A percentile compares a stretch with the other conserved stretches of the same genome.
Conservation (phyloP, 2,888 invertebrate genomes). For the Apoda limacodes region DNA sequence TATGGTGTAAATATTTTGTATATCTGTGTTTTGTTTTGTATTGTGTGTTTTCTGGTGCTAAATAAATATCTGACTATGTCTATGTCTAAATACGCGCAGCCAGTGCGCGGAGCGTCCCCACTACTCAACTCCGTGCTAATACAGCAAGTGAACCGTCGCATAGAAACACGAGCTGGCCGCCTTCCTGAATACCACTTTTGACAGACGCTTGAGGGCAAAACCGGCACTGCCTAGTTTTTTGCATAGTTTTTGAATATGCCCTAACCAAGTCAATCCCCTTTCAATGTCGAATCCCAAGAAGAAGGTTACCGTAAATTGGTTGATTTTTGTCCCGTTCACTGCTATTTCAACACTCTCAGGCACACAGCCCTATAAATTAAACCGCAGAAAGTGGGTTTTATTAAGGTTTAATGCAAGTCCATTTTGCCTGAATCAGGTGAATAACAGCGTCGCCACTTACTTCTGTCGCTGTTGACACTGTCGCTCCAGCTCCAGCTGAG, state of each 20-base stretch:
- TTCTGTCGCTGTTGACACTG: not conserved
- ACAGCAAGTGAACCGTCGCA: constrained; percentile 8
- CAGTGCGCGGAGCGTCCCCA: constrained; percentile 9
- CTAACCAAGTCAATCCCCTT: constrained; percentile 3
- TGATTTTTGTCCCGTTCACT: not conserved
- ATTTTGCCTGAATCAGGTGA: not conserved
- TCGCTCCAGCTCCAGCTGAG: not conserved
- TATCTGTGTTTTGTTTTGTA: too few relatives aligned
- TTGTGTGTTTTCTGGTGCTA: too few relatives aligned
- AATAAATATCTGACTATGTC: too few relatives aligned
- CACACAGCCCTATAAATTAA: not conserved
- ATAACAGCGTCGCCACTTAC: not conserved
- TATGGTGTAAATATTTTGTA: too few relatives aligned
- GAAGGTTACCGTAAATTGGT: not conserved
- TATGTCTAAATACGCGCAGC: constrained; percentile 9
- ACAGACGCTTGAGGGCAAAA: constrained; percentile 7
- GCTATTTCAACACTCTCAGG: not conserved
- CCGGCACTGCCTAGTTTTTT: constrained; percentile 4
- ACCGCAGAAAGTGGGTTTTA: not conserved
- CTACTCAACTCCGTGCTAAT: constrained; percentile 4
- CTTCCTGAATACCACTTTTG: not conserved
- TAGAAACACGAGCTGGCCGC: constrained; percentile 6
- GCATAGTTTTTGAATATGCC: constrained; percentile 8
- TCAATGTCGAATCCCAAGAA: constrained; percentile 9
- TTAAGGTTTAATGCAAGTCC: not conserved